phyloP scores from a whole-genome alignment of 2,113 vertebrate species.

The Bubo scandiacus region DNA sequence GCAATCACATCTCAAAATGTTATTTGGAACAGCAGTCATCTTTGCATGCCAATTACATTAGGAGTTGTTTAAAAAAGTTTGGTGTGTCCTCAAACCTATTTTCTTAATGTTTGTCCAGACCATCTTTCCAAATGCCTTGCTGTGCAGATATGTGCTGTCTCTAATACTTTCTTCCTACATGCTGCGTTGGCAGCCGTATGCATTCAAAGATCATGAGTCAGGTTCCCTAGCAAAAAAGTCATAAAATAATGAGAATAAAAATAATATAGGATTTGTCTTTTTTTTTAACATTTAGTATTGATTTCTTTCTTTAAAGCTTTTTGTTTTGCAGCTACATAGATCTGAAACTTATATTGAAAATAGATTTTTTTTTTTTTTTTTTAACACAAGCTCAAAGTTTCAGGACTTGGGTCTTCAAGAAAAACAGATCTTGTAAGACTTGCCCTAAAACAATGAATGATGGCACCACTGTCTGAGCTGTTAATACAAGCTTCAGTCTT shows the following conservation, averaged over 20 bases:
- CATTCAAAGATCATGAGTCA: constrained; percentile 36
- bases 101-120: not conserved
- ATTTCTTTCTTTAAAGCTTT: not conserved
- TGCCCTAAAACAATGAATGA: not conserved
- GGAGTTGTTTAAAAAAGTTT: not conserved
- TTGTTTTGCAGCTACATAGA: not conserved
- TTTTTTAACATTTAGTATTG: not conserved
- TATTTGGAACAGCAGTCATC: not conserved
- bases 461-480: not conserved
- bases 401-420: not conserved
- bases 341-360: not conserved
- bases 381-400: not conserved
- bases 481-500: not conserved
- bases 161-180: not conserved
- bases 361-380: not conserved
- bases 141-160: constrained; percentile 32
- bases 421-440: not conserved
- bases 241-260: not conserved
- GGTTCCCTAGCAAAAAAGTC: not conserved
- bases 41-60: not conserved
- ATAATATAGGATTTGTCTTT: not conserved
- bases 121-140: not conserved
- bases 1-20: not conserved
- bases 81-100: not conserved
- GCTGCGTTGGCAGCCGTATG: constrained; percentile 14